Evolutionary conservation across 2,113 vertebrate genomes (phyloP).

Genomic region (Porphyrio hochstetteri): DNA sequence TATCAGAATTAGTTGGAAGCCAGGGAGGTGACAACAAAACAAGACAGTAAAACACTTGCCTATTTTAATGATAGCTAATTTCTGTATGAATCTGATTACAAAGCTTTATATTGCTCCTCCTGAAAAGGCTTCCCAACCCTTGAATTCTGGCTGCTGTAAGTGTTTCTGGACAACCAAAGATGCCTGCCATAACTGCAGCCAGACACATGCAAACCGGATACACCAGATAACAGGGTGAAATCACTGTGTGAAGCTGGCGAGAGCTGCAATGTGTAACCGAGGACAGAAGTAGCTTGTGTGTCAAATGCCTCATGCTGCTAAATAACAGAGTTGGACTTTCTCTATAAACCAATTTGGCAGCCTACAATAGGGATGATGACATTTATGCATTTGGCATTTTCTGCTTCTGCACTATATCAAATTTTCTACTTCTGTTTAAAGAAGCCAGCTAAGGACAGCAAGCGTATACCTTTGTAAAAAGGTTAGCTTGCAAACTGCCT

Average conservation of each 20-base stretch:
- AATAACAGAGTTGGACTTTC: not conserved
- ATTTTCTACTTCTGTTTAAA: not conserved
- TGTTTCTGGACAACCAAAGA: not conserved
- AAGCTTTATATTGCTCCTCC: not conserved
- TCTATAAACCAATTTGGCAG: not conserved
- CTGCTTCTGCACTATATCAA: not conserved
- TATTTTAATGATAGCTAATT: not conserved
- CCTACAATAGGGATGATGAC: not conserved
- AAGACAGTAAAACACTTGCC: not conserved
- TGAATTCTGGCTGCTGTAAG: not conserved
- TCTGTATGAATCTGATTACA: not conserved
- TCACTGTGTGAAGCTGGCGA: not conserved
- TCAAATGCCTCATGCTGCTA: not conserved
- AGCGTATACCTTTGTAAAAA: not conserved
- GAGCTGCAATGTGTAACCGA: not conserved
- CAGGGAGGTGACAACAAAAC: not conserved
- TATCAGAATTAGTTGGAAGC: not conserved
- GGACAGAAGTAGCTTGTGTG: not conserved
- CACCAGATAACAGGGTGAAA: too few species aligned
- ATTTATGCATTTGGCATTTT: conserved; percentile 14
- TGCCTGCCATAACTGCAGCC: not conserved
- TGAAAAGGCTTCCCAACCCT: not conserved
- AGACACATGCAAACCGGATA: not conserved
- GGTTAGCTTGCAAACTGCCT: not conserved
- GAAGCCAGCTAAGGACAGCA: not conserved